Conservation (phyloP, 1,140 invertebrate genomes). For the Eumeta japonica region DNA sequence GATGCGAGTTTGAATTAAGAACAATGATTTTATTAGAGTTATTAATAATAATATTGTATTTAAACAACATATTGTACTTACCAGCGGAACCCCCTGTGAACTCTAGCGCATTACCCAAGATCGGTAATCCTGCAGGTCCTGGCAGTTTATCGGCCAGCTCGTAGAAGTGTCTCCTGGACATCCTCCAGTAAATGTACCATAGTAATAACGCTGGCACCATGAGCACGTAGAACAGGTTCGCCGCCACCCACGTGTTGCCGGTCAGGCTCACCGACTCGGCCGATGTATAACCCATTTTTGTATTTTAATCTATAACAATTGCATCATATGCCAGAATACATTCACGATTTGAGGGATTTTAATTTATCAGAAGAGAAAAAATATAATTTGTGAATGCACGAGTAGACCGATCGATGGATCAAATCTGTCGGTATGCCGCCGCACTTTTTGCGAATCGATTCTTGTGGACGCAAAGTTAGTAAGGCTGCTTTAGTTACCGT, state of each 20-base stretch:
- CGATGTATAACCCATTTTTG: slow-evolving; percentile 36
- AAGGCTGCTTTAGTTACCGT: too few relatives aligned
- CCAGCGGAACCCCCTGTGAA: slow-evolving; percentile 66
- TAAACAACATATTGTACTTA: too few relatives aligned
- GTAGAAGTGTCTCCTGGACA: slow-evolving; percentile 67
- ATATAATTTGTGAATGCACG: neutral
- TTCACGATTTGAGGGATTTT: too few relatives aligned
- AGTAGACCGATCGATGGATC: neutral
- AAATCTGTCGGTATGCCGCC: neutral
- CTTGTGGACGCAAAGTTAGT: too few relatives aligned
- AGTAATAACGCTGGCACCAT: slow-evolving; percentile 67
- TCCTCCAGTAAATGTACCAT: slow-evolving; percentile 71
- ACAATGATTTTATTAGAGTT: too few relatives aligned
- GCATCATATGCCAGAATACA: too few relatives aligned
- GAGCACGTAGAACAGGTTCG: slow-evolving; percentile 66
- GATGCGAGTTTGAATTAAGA: too few relatives aligned
- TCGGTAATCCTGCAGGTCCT: slow-evolving; percentile 66
- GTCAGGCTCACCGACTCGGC: slow-evolving; percentile 30
- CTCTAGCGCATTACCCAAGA: slow-evolving; percentile 71
- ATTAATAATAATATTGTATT: too few relatives aligned
- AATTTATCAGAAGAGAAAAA: too few relatives aligned
- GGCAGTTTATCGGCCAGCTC: slow-evolving; percentile 70
- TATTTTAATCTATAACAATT: slow-evolving; percentile 8
- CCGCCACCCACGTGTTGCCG: slow-evolving; percentile 53
- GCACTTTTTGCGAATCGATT: too few relatives aligned